phyloP scores from a whole-genome alignment of 2,888 invertebrate species.

The Stenoptilia bipunctidactyla region DNA sequence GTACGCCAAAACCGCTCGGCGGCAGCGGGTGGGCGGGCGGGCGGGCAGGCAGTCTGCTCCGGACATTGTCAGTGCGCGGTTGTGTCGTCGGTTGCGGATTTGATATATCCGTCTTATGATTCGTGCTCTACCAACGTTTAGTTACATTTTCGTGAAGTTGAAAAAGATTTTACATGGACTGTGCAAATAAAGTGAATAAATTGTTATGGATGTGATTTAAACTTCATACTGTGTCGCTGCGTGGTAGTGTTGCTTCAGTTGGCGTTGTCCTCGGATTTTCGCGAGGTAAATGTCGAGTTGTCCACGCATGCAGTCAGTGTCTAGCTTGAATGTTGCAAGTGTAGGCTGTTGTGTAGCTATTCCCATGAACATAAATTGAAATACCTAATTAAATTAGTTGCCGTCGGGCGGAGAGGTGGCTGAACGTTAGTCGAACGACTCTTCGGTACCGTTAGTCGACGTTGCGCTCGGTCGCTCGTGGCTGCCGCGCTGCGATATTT shows the following conservation, averaged over 20 bases:
- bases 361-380: slow-evolving; percentile 19
- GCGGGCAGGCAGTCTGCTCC: slow-evolving; percentile 41
- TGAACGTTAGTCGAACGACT: slow-evolving; percentile 36
- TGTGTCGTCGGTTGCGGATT: slow-evolving; percentile 23
- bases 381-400: slow-evolving; percentile 29
- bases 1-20: slow-evolving; percentile 32
- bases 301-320: not conserved
- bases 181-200: slow-evolving; percentile 12
- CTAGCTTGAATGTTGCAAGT: no score
- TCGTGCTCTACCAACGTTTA: slow-evolving; percentile 31
- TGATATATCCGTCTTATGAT: slow-evolving; percentile 48
- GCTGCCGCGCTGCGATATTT: slow-evolving; percentile 12
- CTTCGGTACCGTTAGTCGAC: slow-evolving; percentile 47
- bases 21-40: slow-evolving; percentile 23
- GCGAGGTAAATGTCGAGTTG: slow-evolving; percentile 41
- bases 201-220: not conserved
- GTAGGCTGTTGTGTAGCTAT: no score
- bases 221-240: slow-evolving; percentile 33
- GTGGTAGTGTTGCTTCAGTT: slow-evolving; percentile 48
- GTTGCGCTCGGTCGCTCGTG: slow-evolving; percentile 33
- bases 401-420: slow-evolving; percentile 18
- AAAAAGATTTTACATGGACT: slow-evolving; percentile 23
- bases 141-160: not conserved
- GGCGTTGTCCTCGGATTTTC: slow-evolving; percentile 56
- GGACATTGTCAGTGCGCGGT: slow-evolving; percentile 29